These are phyloP conservation scores for Sinosuthora webbiana DNA, from an alignment of 2,113 vertebrate species.

Conservation along the genomic window DNA sequence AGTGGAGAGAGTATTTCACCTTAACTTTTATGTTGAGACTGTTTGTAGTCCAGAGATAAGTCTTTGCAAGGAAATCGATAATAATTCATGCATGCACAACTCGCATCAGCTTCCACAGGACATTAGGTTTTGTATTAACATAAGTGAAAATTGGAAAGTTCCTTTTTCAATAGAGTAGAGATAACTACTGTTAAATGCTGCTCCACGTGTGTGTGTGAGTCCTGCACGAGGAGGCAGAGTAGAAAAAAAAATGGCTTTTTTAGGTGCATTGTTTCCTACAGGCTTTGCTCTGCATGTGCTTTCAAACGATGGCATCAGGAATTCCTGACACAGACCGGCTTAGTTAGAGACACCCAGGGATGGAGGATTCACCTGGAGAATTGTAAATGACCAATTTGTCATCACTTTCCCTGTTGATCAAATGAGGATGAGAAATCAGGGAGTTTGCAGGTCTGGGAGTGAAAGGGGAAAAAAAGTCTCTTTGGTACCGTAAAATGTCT, in stretches of 20 bases:
- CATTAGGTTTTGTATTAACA: constrained; percentile 54
- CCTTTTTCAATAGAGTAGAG: constrained; percentile 43
- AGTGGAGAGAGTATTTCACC: constrained; percentile 45
- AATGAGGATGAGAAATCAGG: constrained; percentile 14
- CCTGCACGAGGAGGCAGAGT: neutral
- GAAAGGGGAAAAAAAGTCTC: neutral
- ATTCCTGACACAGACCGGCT: constrained; percentile 11
- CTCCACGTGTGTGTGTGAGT: neutral
- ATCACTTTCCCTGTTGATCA: constrained; percentile 27
- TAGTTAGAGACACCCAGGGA: neutral
- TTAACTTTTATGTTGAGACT: constrained; percentile 51
- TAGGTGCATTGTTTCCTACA: neutral
- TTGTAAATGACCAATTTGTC: constrained; percentile 25
- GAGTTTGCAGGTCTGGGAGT: neutral
- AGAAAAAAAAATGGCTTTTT: neutral
- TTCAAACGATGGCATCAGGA: neutral
- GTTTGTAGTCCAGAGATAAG: constrained; percentile 59
- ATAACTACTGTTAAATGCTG: constrained; percentile 17
- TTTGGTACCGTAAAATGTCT: neutral
- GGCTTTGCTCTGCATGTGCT: neutral
- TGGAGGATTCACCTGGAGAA: neutral
- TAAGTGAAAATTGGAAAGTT: constrained; percentile 61
- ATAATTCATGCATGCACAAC: constrained; percentile 54
- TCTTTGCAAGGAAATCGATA: constrained; percentile 66
- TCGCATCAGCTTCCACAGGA: constrained; percentile 55